Percentiles rank a stretch among this genome's conserved stretches.
Evolutionary conservation across 2,888 invertebrate genomes (phyloP).

Genomic region (Physocephala rufipes): DNA sequence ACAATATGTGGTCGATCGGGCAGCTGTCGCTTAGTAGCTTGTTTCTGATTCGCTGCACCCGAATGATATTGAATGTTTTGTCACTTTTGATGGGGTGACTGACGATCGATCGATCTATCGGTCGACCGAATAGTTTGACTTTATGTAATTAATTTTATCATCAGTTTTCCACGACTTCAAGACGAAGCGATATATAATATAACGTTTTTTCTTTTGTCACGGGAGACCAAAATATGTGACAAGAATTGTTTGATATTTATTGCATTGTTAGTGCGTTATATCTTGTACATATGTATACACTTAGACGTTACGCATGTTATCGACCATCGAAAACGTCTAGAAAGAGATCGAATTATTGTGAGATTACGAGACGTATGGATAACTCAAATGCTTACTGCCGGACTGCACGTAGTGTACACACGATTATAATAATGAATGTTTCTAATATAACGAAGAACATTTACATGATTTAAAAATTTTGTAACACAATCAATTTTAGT

Average conservation of each 20-base stretch:
- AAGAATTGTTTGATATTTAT: slow-evolving; percentile 15
- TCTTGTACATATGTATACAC: too few relatives aligned
- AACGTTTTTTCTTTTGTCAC: neutral
- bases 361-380: too few relatives aligned
- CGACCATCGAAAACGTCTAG: slow-evolving; percentile 47
- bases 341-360: neutral
- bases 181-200: too few relatives aligned
- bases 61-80: slow-evolving; percentile 15
- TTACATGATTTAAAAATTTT: too few relatives aligned
- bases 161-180: too few relatives aligned
- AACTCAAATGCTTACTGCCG: too few relatives aligned
- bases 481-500: too few relatives aligned
- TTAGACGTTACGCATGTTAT: slow-evolving; percentile 47
- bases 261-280: too few relatives aligned
- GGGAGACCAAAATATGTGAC: neutral
- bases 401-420: too few relatives aligned
- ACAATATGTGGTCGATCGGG: slow-evolving; percentile 49
- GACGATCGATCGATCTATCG: neutral
- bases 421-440: too few relatives aligned
- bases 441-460: too few relatives aligned
- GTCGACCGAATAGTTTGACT: neutral
- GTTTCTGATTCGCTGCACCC: slow-evolving; percentile 37
- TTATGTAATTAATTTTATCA: neutral
- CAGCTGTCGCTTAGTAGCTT: slow-evolving; percentile 45
- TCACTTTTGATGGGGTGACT: too few relatives aligned